phyloP scores from a whole-genome alignment of 2,113 vertebrate species.

The Kryptolebias marmoratus region DNA sequence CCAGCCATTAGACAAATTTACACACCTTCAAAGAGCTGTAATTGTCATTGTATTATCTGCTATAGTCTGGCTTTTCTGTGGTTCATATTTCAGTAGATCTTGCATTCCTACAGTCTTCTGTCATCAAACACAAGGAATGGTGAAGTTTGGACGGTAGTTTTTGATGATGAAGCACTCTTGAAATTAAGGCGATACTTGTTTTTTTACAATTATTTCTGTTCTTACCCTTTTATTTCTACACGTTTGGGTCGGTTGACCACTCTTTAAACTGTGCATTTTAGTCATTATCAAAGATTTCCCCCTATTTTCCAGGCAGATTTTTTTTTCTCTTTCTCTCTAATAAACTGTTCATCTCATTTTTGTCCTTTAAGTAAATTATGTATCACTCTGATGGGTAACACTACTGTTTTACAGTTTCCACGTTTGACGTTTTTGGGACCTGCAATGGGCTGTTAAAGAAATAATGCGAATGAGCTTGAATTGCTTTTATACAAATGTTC shows the following conservation, averaged over 20 bases:
- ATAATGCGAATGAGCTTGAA: neutral
- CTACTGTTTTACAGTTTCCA: neutral
- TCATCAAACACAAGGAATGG: constrained; percentile 6
- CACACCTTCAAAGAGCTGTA: constrained; percentile 34
- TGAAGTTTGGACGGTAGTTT: neutral
- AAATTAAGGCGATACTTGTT: neutral
- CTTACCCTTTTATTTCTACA: neutral
- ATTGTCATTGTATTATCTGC: constrained; percentile 20
- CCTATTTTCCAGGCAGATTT: constrained; percentile 14
- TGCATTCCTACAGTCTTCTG: too few species aligned
- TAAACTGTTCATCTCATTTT: too few species aligned
- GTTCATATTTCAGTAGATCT: constrained; percentile 19
- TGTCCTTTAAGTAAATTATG: neutral
- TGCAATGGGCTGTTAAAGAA: neutral
- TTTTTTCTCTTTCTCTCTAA: neutral
- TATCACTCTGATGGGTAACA: neutral
- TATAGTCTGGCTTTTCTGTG: constrained; percentile 47
- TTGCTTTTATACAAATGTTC: too few species aligned
- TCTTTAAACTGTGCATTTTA: constrained; percentile 19
- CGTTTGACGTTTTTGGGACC: neutral
- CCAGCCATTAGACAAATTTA: constrained; percentile 48
- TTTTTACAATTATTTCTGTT: constrained; percentile 17
- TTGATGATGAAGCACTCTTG: constrained; percentile 5
- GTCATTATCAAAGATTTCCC: neutral
- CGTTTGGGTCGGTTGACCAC: neutral